Evolutionary conservation across 2,888 invertebrate genomes (phyloP).

Genomic region (Drosophila kuntzei): DNA sequence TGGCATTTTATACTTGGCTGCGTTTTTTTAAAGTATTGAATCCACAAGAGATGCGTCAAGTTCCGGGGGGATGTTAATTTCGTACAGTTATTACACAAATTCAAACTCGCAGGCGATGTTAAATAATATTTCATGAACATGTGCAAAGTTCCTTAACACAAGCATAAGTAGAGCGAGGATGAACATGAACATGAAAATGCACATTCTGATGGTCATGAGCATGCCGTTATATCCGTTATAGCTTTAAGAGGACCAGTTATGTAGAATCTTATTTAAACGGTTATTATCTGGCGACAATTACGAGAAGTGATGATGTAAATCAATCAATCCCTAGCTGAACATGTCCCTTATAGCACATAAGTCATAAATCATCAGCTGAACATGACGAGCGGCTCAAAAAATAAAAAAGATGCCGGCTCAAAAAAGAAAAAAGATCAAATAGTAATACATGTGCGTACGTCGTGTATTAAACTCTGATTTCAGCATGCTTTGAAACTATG

Average conservation of each 20-base stretch:
- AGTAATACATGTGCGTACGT: neutral
- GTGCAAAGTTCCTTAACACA: neutral
- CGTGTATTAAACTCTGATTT: neutral
- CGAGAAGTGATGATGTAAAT: neutral
- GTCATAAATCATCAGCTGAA: neutral
- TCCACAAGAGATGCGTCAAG: neutral
- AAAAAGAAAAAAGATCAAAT: neutral
- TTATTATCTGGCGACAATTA: neutral
- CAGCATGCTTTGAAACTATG: neutral
- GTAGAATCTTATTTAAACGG: conserved; percentile 1
- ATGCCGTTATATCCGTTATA: neutral
- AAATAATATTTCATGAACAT: neutral
- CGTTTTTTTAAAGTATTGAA: neutral
- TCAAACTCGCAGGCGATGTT: neutral
- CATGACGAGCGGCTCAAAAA: neutral
- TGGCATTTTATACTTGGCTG: conserved; percentile 6
- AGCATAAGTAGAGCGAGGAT: neutral
- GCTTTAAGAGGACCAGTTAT: neutral
- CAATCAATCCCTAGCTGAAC: neutral
- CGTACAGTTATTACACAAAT: neutral
- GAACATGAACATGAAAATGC: conserved; percentile 1
- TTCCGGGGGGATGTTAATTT: neutral
- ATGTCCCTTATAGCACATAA: neutral
- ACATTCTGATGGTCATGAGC: neutral
- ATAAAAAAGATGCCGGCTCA: neutral